These are phyloP conservation scores for Sanderia malayensis DNA, from an alignment of 30 jellyfish, hydroid and myxozoan genomes.

Conservation along the genomic window DNA sequence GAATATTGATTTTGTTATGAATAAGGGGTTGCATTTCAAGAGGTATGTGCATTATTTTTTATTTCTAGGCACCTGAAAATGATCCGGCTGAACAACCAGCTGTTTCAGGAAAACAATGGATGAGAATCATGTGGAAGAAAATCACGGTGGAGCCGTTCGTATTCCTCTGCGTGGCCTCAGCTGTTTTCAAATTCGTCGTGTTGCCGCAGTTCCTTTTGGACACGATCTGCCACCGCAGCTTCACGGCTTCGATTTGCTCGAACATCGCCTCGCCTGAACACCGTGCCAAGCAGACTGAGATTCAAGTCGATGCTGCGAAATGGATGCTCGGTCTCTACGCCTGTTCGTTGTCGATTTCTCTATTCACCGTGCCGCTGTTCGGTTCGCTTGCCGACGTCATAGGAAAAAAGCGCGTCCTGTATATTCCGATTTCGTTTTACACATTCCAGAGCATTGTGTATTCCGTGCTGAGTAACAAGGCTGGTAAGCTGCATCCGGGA, in stretches of 20 bases:
- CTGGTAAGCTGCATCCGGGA: slow-evolving; percentile 10
- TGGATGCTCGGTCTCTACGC: slow-evolving; percentile 36
- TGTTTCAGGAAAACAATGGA: not conserved
- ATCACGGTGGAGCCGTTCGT: slow-evolving; percentile 31
- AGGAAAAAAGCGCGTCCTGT: slow-evolving; percentile 33
- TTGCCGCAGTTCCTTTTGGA: slow-evolving; percentile 42
- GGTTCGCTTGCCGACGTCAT: slow-evolving; percentile 38
- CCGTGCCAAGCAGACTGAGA: slow-evolving; percentile 8
- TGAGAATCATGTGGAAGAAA: not conserved
- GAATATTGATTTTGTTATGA: no score
- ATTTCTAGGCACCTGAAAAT: slow-evolving; percentile 16
- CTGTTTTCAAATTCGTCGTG: slow-evolving; percentile 32
- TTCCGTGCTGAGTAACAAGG: not conserved
- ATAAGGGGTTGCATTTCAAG: no score
- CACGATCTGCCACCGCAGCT: slow-evolving; percentile 41
- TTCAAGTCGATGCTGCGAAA: slow-evolving; percentile 30
- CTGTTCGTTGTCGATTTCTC: slow-evolving; percentile 16
- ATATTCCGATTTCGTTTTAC: not conserved
- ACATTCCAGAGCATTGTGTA: slow-evolving; percentile 21
- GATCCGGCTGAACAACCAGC: no score
- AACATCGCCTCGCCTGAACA: slow-evolving; percentile 1
- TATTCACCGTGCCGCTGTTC: slow-evolving; percentile 25
- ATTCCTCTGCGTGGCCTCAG: slow-evolving; percentile 29
- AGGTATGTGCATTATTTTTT: no score
- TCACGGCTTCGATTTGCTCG: slow-evolving; percentile 14